Evolutionary conservation across 1,140 invertebrate species (phyloP), one percentile per base, ranked within the genome.

Genomic region (Zaprionus gabonicus): DNA sequence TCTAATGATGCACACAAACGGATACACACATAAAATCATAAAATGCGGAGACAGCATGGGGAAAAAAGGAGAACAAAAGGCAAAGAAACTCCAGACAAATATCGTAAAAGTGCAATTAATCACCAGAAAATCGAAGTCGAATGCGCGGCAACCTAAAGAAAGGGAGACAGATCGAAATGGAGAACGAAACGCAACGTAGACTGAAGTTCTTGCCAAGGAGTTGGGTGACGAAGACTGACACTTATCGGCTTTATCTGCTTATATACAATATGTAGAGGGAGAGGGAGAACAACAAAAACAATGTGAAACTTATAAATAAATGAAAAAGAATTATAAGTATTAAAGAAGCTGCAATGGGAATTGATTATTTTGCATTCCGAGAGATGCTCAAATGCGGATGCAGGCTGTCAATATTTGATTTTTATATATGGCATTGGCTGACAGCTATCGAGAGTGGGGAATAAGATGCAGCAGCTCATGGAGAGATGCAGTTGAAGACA

Each of bases 51-150:
- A 60, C 15, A 17, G 56, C 1, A 25, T n/a, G 15, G 23, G 78
- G 41, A 59, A 36, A 36, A 69, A 71, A 79, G 55, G 56, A 46
- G 60, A 86, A 87, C 67, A 88, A 78, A 87, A 70, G 74, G 49
- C 53, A 75, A 83, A 46, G 46, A 63, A 56, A 64, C 51, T 13
- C 23, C 81, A 73, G 74, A 87, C 68, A 84, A 88, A 87, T 88
- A 74, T 74, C 66, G 59, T 74, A 87, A 88, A 87, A 87, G 84
- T 87, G 83, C 84, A 88, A 87, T 87, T 87, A 87, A 87, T 87
- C 83, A 87, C 74, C 77, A 80, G 84, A 88, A 46, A 84, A 78
- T 44, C 73, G 31, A 84, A 58, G n/a, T 15, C 13, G 9, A 34
- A 34, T 34, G 64, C 51, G 64, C 66, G 62, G 55, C 60, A 59